Base-by-base conservation (phyloP, 2,113 vertebrate genomes). In the Dasyornis broadbenti region DNA sequence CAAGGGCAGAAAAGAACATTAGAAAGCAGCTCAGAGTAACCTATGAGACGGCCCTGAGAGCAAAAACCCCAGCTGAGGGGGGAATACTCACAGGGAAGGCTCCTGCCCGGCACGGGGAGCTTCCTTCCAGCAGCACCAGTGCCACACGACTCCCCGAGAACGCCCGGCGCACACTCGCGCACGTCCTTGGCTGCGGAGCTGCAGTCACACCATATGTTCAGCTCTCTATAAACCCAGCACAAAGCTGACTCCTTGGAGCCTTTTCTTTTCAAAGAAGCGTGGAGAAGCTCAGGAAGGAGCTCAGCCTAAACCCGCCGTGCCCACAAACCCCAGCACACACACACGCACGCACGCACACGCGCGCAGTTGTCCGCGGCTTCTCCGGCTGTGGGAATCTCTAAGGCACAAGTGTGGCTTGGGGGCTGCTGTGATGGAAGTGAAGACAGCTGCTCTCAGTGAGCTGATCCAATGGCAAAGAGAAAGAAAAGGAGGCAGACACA, bases 401-500 rank as follows among this genome's bases (percentile, higher is more conserved):
- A 73, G 86, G 92, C 91, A 75, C 85, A 66, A 88, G 80, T 27
- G n/a, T 9, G 40, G 72, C 27, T 45, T 81, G 5, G 21, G 78
- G 88, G 85, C 79, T 70, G 90, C 78, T 80, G 7, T 15, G 59
- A 66, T 42, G 53, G 82, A 93, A 93, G 82, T 15, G 76, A 75
- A 39, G 85, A 96, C 93, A 97, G 95, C 95, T 96, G 94, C 93
- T 93, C 90, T 82, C 92, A 89, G 68, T 12, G 89, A 96, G 92
- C 92, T 86, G 90, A 96, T 92, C 95, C 69, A 3, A 63, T 57
- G 85, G 82, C 87, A 94, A 82, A 93, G 70, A 89, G 72, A 92
- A 73, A 95, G 86, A 86, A 90, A 93, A 94, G 88, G 88, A 94
- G 95, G 90, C 94, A 94, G 85, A 81, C 82, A 75, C 53, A 73